Evolutionary conservation across 2,888 invertebrate species (phyloP).

Genomic region (Dicycla oo): DNA sequence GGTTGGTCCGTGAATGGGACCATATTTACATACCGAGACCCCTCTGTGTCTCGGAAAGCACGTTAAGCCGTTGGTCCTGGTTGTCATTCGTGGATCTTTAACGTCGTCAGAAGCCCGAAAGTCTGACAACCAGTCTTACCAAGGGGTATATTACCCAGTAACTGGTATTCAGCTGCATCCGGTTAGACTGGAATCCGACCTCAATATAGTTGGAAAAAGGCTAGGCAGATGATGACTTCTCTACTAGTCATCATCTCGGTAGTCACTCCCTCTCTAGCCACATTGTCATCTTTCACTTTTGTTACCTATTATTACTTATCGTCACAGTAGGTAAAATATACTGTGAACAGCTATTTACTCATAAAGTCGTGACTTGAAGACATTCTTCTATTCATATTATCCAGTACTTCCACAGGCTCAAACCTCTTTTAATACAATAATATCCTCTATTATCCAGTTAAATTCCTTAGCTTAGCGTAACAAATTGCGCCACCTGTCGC

Average conservation of each 20-base stretch:
- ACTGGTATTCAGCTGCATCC: no score
- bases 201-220: no score
- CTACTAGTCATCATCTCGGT: not conserved
- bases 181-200: no score
- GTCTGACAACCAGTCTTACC: no score
- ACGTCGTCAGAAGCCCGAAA: no score
- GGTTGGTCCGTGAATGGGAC: no score
- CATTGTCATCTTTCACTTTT: not conserved
- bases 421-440: not conserved
- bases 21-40: no score
- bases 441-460: constrained; percentile 1
- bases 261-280: not conserved
- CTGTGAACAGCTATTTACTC: not conserved
- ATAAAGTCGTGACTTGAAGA: not conserved
- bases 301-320: not conserved
- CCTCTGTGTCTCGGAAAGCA: no score
- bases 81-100: no score
- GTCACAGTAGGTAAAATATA: not conserved
- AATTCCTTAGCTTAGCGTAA: constrained; percentile 27
- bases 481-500: constrained; percentile 41
- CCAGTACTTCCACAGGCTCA: not conserved
- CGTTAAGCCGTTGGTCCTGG: no score
- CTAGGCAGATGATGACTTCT: not conserved
- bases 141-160: no score
- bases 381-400: not conserved